Percentiles rank a stretch among this genome's conserved stretches.
Evolutionary conservation across 2,797 vertebrate genomes (phyloP).

Genomic region (Acropternis orthonyx): DNA sequence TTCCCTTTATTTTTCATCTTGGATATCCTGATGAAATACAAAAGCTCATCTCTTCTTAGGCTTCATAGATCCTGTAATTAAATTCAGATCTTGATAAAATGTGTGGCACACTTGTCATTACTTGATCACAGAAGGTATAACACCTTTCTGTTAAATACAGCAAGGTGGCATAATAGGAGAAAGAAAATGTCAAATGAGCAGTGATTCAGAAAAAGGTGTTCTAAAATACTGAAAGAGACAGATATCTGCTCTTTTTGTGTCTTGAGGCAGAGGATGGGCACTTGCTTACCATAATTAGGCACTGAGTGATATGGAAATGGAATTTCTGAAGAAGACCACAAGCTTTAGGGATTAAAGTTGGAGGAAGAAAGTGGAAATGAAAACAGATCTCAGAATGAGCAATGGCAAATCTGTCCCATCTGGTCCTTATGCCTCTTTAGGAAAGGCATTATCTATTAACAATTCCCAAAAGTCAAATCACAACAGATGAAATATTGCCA

Average conservation of each 20-base stretch:
- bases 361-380: not conserved
- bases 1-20: not conserved
- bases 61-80: conserved; percentile 63
- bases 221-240: not conserved
- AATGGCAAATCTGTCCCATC: not conserved
- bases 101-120: conserved; percentile 43
- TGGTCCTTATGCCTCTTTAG: not conserved
- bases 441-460: not conserved
- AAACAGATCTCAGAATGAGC: not conserved
- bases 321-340: not conserved
- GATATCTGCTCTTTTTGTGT: not conserved
- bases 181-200: conserved; percentile 49
- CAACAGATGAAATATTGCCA: not conserved
- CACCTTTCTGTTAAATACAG: conserved; percentile 47
- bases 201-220: conserved; percentile 12
- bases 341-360: not conserved
- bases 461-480: not conserved
- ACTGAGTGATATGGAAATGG: not conserved
- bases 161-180: conserved; percentile 4
- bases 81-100: conserved; percentile 50
- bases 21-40: conserved; percentile 35
- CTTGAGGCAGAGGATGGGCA: not conserved
- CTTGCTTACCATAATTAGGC: not conserved
- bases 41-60: conserved; percentile 35
- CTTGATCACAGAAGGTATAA: conserved; percentile 46